Evolutionary conservation across 2,113 vertebrate genomes (phyloP), one percentile per base, ranked within the genome.

Genomic region (Calyptommatus sinebrachiatus): DNA sequence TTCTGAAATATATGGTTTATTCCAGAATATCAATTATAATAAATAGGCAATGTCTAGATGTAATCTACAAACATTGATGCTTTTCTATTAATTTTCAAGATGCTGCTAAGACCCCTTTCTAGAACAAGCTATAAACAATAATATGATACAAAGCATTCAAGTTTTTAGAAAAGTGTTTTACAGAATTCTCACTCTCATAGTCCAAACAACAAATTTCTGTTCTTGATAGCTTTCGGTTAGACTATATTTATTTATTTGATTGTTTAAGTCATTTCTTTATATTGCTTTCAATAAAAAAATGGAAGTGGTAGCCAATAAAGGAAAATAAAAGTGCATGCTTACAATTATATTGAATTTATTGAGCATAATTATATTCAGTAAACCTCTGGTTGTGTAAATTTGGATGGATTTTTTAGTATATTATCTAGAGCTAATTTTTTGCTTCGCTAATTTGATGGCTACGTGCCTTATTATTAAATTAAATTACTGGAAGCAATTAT

Each of bases 141-240:
- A 57, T 18, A 18, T 57, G 53, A 57, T 57, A 26, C 21, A 46
- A 71, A 57, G 28, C 4, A 20, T 46, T 76, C 8, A 9, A 71
- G 80, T 46, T 65, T 82, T 24, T 50, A 0, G 16, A 22, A 11
- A 6, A 0, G 2, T 8, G 70, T 4, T 14, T 0, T 0, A 63
- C 53, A 84, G n/a, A 50, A 62, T 77, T 78, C 73, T 65, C 61
- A 85, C 26, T 75, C 62, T 8, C 46, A 41, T 2, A 31, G 73
- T 69, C 24, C 67, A 29, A 22, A 0, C 0, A 1, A 66, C 22
- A 2, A 4, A 29, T 76, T 76, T 24, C 63, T 83, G 8, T 50
- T 81, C 50, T 8, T 72, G 21, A 41, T 85, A 46, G 9, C 6
- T 35, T 29, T 46, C 69, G 0, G 20, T 28, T 70, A 50, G 12